Percentiles rank a stretch among this genome's conserved stretches.
phyloP scores from a whole-genome alignment of 2,888 invertebrate genomes.

The Conomelus anceps region DNA sequence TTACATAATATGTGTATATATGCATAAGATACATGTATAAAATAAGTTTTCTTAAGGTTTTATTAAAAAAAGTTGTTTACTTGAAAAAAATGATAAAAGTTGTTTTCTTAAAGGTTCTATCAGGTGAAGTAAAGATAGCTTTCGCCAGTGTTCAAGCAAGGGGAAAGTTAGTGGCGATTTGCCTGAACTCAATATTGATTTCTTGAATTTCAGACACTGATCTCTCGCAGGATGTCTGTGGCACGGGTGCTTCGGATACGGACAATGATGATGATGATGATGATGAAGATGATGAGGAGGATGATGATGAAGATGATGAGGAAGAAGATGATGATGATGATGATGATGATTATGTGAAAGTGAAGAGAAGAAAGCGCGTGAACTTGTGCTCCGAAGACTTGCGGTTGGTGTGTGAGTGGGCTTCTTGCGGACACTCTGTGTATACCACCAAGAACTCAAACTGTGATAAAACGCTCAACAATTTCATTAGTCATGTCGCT shows the following conservation, averaged over 20 bases:
- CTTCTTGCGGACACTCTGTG: background rate
- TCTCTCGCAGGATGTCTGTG: background rate
- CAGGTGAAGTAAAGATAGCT: too few relatives aligned
- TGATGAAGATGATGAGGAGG: background rate
- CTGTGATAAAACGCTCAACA: background rate
- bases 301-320: background rate
- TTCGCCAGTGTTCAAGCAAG: too few relatives aligned
- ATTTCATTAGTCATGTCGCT: background rate
- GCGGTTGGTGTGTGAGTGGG: background rate
- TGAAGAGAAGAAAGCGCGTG: background rate
- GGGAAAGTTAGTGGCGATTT: too few relatives aligned
- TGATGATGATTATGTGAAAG: background rate
- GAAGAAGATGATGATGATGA: background rate
- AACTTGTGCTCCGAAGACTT: background rate
- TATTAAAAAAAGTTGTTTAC: too few relatives aligned
- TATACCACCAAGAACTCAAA: background rate
- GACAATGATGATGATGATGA: background rate
- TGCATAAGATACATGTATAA: too few relatives aligned
- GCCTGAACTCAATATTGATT: too few relatives aligned
- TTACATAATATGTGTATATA: too few relatives aligned
- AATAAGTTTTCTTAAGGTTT: too few relatives aligned
- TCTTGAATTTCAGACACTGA: background rate
- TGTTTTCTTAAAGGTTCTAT: too few relatives aligned
- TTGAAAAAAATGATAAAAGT: too few relatives aligned
- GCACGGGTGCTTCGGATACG: background rate